These are phyloP conservation scores for Chondrilla cf. caribensis DNA, from an alignment of 37 sponge, comb jelly and placozoan species.

Conservation along the genomic window DNA sequence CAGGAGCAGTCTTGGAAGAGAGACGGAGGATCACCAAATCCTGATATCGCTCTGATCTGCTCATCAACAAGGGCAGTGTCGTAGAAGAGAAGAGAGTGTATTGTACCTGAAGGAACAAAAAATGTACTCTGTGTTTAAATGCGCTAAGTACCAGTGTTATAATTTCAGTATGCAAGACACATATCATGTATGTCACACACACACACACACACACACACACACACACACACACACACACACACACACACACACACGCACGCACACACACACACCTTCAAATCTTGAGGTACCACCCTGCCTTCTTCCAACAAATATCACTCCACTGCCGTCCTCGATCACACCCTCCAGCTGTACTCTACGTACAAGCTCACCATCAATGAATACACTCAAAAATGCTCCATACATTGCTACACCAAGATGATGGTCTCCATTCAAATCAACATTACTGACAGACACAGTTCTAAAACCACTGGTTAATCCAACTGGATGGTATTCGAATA, in stretches of 20 bases:
- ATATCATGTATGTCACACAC: too few relatives aligned
- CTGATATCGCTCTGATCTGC: slow-evolving; percentile 37
- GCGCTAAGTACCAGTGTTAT: background rate
- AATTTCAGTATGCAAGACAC: background rate
- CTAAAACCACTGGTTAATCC: slow-evolving; percentile 50
- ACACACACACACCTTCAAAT: slow-evolving; percentile 38
- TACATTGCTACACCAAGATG: slow-evolving; percentile 51
- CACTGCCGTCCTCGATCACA: slow-evolving; percentile 45
- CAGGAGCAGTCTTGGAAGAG: slow-evolving; percentile 60
- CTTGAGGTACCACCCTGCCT: slow-evolving; percentile 2
- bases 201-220: too few relatives aligned
- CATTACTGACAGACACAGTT: slow-evolving; percentile 28
- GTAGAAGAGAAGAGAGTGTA: slow-evolving; percentile 57
- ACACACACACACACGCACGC: too few relatives aligned
- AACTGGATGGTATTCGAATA: slow-evolving; percentile 56
- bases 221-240: too few relatives aligned
- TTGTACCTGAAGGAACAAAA: slow-evolving; percentile 31
- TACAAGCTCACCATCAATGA: slow-evolving; percentile 46
- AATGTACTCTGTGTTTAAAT: too few relatives aligned
- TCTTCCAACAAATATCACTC: slow-evolving; percentile 43
- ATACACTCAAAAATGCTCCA: slow-evolving; percentile 31
- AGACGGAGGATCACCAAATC: slow-evolving; percentile 11
- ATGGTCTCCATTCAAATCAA: slow-evolving; percentile 43
- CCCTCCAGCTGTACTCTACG: slow-evolving; percentile 16
- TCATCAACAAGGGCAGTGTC: slow-evolving; percentile 38